These are phyloP conservation scores for Xenopus laevis DNA, from an alignment of 2,113 vertebrate genomes.

Conservation along the genomic window DNA sequence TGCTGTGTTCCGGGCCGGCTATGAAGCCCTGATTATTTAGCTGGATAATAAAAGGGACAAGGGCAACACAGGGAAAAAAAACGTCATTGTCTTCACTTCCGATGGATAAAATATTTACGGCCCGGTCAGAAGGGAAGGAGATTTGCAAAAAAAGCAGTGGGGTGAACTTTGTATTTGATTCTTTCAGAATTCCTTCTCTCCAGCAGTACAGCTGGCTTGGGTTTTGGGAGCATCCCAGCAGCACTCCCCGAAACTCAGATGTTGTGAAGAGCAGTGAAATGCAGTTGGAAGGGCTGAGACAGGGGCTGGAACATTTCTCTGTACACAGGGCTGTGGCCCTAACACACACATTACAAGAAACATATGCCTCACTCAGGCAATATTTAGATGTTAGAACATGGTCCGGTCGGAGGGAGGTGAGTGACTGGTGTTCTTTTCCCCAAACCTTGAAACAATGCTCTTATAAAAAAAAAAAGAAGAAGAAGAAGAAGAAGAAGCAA, in stretches of 20 bases:
- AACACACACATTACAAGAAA: conserved; percentile 62
- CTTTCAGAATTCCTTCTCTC: conserved; percentile 13
- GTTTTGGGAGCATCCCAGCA: not conserved
- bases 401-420: conserved; percentile 69
- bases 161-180: not conserved
- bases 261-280: conserved; percentile 12
- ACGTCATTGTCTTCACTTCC: no score
- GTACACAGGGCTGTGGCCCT: conserved; percentile 50
- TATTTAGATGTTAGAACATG: conserved; percentile 60
- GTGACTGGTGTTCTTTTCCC: conserved; percentile 31
- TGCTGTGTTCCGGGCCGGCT: no score
- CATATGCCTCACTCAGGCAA: conserved; percentile 66
- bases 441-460: conserved; percentile 53
- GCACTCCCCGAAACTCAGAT: conserved; percentile 1
- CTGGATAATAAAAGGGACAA: no score
- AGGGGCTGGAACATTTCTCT: conserved; percentile 56
- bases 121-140: no score
- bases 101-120: no score
- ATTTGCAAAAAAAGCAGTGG: no score
- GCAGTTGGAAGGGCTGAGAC: conserved; percentile 4
- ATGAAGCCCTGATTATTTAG: no score
- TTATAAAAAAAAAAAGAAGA: conserved; percentile 29
- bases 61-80: no score
- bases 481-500: not conserved
- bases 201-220: conserved; percentile 10